These are phyloP conservation scores for Adineta ricciae DNA, from an alignment of 2,888 invertebrate genomes.

Conservation along the genomic window DNA sequence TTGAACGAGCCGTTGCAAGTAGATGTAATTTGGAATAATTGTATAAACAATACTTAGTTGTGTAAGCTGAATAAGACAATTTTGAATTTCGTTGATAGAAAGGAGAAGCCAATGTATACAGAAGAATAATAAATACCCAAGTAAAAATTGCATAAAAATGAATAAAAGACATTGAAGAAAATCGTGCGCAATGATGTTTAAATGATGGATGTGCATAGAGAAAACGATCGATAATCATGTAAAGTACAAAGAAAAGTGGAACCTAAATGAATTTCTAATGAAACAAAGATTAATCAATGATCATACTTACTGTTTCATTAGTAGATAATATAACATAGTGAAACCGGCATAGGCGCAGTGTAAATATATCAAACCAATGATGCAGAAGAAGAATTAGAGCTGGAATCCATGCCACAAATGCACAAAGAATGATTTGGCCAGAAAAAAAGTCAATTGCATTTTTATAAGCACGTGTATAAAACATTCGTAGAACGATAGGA, in stretches of 20 bases:
- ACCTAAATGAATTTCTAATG: background rate
- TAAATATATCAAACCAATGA: constrained; percentile 6
- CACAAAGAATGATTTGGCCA: background rate
- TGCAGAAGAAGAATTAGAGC: constrained; percentile 12
- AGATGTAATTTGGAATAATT: background rate
- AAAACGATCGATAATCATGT: constrained; percentile 13
- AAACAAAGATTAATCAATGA: background rate
- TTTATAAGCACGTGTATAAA: background rate
- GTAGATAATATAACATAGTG: constrained; percentile 17
- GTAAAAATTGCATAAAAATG: background rate
- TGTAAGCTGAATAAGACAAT: background rate
- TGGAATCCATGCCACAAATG: constrained; percentile 16
- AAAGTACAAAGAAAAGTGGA: background rate
- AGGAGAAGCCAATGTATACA: background rate
- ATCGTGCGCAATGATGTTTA: background rate
- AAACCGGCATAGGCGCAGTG: background rate
- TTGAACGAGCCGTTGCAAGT: background rate
- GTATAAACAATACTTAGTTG: background rate
- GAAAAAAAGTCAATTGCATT: constrained; percentile 13
- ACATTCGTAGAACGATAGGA: background rate
- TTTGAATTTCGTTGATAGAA: background rate
- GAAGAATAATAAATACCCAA: background rate
- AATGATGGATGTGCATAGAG: background rate
- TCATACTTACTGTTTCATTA: background rate
- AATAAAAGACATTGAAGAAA: background rate